These are phyloP conservation scores for Lates calcarifer DNA, from an alignment of 2,113 vertebrate genomes.

Conservation along the genomic window DNA sequence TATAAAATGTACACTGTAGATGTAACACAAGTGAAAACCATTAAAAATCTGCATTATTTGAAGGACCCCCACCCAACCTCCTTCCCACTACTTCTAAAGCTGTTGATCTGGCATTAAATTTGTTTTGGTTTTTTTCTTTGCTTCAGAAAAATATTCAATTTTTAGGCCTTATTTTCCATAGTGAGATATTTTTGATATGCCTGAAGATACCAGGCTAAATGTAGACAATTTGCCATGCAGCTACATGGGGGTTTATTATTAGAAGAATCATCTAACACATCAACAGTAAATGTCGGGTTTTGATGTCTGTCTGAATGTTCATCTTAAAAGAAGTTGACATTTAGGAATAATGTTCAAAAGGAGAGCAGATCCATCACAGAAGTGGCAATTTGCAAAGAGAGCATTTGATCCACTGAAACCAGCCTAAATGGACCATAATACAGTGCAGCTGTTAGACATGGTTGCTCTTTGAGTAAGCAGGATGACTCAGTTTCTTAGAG, in stretches of 20 bases:
- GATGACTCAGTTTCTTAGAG: constrained; percentile 27
- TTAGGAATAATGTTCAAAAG: constrained; percentile 8
- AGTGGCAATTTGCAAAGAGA: neutral
- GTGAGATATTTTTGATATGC: neutral
- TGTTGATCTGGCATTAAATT: neutral
- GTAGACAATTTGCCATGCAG: neutral
- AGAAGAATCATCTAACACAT: neutral
- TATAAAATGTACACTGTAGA: neutral
- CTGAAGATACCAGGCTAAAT: neutral
- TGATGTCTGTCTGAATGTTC: neutral
- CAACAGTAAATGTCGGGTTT: constrained; percentile 30
- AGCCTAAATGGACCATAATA: neutral
- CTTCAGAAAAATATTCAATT: neutral
- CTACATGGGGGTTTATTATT: neutral
- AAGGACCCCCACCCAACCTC: too few relatives aligned
- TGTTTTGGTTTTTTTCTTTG: too few relatives aligned
- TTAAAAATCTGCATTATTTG: neutral
- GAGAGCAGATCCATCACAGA: neutral
- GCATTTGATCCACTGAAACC: neutral
- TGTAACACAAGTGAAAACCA: neutral
- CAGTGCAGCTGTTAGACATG: neutral
- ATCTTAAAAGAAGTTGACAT: constrained; percentile 24
- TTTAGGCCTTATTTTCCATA: neutral
- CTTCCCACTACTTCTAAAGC: constrained; percentile 4
- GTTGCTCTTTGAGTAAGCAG: constrained; percentile 7